Evolutionary conservation across 2,113 vertebrate species (phyloP).

Genomic region (Amphiprion ocellaris): DNA sequence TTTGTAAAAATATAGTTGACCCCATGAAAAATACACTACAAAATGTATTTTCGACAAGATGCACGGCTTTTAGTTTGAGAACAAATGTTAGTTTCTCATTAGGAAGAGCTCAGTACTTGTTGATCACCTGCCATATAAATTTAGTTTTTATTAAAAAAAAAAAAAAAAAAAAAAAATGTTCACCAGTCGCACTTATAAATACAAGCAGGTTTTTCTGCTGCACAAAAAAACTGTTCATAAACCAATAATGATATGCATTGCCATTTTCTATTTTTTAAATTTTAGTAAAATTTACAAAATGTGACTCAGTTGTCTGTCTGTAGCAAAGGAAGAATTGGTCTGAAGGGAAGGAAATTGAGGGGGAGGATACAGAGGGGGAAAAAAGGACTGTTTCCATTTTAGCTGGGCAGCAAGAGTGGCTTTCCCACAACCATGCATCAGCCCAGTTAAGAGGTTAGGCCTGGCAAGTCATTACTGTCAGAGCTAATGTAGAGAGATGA

Average conservation of each 20-base stretch:
- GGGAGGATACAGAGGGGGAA: background rate
- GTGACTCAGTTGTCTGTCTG: conserved; percentile 21
- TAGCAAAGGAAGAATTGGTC: conserved; percentile 38
- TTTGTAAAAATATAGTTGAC: no score
- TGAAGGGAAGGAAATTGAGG: conserved; percentile 29
- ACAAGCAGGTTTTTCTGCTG: background rate
- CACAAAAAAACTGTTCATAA: background rate
- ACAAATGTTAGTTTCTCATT: no score
- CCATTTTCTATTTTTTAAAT: conserved; percentile 15
- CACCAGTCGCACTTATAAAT: no score
- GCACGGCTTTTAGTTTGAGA: no score
- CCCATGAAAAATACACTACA: no score
- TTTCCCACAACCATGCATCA: conserved; percentile 79
- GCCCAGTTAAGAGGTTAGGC: conserved; percentile 80
- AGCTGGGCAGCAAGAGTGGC: conserved; percentile 64
- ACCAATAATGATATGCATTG: conserved; percentile 17
- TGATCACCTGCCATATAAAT: no score
- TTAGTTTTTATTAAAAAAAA: no score
- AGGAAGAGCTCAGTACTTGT: no score
- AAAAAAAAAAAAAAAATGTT: no score
- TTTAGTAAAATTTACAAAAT: conserved; percentile 29
- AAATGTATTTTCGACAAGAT: no score
- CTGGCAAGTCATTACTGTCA: conserved; percentile 82
- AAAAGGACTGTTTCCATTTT: conserved; percentile 77
- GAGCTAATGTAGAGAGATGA: conserved; percentile 84